These are phyloP conservation scores for Apis florea DNA, from an alignment of 1,140 invertebrate species.

Conservation along the genomic window DNA sequence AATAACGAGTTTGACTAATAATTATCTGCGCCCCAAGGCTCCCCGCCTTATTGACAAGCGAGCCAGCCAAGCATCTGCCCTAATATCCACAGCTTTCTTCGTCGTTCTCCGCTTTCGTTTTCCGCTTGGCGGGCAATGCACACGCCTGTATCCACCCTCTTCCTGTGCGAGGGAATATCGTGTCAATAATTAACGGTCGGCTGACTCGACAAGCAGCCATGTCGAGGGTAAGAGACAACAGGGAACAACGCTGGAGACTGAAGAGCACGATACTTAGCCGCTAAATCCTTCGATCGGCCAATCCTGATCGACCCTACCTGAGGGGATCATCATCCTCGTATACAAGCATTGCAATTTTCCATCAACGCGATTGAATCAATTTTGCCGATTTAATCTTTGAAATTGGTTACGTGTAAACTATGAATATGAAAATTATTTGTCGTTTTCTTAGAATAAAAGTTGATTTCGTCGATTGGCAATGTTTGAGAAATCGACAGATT, in stretches of 20 bases:
- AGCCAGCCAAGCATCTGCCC: slow-evolving; percentile 62
- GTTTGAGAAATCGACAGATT: too few relatives aligned
- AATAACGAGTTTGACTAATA: slow-evolving; percentile 68
- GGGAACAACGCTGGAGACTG: too few relatives aligned
- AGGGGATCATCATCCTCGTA: neutral
- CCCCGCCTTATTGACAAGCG: slow-evolving; percentile 66
- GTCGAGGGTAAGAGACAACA: neutral
- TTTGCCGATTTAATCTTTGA: neutral
- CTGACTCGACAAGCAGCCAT: slow-evolving; percentile 52
- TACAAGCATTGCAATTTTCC: slow-evolving; percentile 4
- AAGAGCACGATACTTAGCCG: neutral
- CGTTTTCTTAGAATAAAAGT: too few relatives aligned
- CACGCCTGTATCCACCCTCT: slow-evolving; percentile 20
- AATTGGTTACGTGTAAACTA: neutral
- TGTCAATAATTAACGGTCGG: slow-evolving; percentile 72
- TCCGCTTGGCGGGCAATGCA: slow-evolving; percentile 44
- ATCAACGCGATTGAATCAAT: neutral
- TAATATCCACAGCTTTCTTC: slow-evolving; percentile 27
- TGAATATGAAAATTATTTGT: neutral
- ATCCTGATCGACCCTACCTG: neutral
- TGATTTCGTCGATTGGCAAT: too few relatives aligned
- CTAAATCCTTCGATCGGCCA: slow-evolving; percentile 12
- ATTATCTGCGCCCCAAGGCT: slow-evolving; percentile 64
- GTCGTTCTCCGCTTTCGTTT: slow-evolving; percentile 11
- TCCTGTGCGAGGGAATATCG: slow-evolving; percentile 44